Conservation (phyloP, 2,888 invertebrate species). For the Kryphioiulus occultus region DNA sequence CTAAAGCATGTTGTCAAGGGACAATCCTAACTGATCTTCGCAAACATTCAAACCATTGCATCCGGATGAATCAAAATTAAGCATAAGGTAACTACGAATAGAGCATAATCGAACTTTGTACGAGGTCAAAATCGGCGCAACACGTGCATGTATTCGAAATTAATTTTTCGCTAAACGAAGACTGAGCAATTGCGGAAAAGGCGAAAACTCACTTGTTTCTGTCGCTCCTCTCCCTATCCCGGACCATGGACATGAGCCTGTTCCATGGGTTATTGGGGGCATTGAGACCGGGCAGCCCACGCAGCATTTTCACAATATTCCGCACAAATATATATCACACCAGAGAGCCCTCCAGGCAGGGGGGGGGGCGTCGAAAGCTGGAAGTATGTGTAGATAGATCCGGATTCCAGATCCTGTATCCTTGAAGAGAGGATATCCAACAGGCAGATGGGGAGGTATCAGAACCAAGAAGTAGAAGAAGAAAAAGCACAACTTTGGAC, state of each 20-base stretch:
- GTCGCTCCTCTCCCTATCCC: conserved; percentile 62
- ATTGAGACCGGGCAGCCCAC: conserved; percentile 53
- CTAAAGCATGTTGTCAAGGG: too few relatives aligned
- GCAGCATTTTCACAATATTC: conserved; percentile 51
- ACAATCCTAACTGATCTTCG: too few relatives aligned
- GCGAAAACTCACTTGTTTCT: conserved; percentile 49
- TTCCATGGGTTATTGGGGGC: conserved; percentile 81
- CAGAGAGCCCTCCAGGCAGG: not conserved
- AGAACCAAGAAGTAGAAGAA: not conserved
- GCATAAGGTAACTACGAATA: too few relatives aligned
- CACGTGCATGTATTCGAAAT: too few relatives aligned
- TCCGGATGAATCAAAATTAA: too few relatives aligned
- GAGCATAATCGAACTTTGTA: too few relatives aligned
- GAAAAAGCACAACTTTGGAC: not conserved
- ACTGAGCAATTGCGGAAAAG: not conserved
- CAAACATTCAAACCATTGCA: too few relatives aligned
- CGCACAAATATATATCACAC: not conserved
- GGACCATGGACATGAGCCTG: conserved; percentile 77
- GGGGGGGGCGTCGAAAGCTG: not conserved
- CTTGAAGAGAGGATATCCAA: not conserved
- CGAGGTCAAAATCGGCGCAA: too few relatives aligned
- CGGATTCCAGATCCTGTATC: not conserved
- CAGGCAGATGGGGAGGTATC: not conserved
- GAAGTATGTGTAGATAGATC: not conserved
- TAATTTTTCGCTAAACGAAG: not conserved